Conservation (phyloP, 2,888 invertebrate species). For the Epinotia demarniana region DNA sequence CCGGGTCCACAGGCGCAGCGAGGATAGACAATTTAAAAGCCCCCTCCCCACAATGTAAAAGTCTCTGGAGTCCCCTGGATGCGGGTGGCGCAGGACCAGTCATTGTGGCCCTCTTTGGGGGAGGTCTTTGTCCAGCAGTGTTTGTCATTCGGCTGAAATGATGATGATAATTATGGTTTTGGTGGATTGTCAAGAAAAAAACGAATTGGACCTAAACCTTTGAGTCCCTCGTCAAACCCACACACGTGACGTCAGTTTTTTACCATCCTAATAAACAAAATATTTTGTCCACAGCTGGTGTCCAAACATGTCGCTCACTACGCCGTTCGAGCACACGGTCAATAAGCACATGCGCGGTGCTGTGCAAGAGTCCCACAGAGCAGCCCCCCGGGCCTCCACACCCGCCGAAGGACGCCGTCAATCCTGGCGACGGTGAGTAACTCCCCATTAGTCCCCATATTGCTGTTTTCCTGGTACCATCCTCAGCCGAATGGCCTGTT, state of each 20-base stretch:
- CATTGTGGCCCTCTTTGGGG: no score
- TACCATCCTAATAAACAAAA: neutral
- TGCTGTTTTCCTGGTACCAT: no score
- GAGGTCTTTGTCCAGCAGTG: no score
- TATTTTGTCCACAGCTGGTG: slow-evolving; percentile 57
- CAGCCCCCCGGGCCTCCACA: slow-evolving; percentile 74
- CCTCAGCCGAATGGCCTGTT: no score
- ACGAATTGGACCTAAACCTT: neutral
- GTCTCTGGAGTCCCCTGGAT: no score
- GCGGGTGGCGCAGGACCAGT: no score
- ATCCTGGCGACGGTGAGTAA: slow-evolving; percentile 53
- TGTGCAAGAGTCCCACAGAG: slow-evolving; percentile 78
- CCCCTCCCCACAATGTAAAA: no score
- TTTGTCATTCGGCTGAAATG: no score
- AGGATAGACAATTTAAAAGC: no score
- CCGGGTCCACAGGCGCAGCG: no score
- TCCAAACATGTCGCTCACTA: slow-evolving; percentile 69
- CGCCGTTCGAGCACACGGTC: slow-evolving; percentile 59
- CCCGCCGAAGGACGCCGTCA: slow-evolving; percentile 67
- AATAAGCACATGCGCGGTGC: slow-evolving; percentile 68
- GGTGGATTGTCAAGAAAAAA: no score
- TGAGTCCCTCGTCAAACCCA: neutral
- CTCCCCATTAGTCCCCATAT: neutral
- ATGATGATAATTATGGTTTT: no score
- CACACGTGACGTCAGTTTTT: neutral